Percentiles rank a stretch among this genome's conserved stretches.
These are phyloP conservation scores for Lepeophtheirus nordmannii DNA, from an alignment of 2,888 invertebrate species.

Conservation along the genomic window DNA sequence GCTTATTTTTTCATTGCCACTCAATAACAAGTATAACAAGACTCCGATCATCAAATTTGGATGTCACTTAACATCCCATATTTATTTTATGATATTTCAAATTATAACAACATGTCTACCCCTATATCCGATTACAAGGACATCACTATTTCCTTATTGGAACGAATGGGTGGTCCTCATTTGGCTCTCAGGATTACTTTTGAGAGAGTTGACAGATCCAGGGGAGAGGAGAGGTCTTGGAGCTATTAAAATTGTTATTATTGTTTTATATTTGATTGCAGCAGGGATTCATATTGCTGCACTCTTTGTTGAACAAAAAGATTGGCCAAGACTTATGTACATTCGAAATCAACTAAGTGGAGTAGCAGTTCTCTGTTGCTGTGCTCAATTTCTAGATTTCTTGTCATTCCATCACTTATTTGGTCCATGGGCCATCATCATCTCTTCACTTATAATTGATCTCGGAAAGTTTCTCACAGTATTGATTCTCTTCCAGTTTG, in stretches of 20 bases:
- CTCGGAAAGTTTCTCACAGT: constrained; percentile 73
- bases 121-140: constrained; percentile 41
- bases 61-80: constrained; percentile 95
- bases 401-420: constrained; percentile 97
- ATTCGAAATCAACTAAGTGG: constrained; percentile 86
- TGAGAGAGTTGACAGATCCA: constrained; percentile 92
- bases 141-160: constrained; percentile 23
- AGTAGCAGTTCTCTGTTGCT: constrained; percentile 79
- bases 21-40: constrained; percentile 89
- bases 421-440: constrained; percentile 99
- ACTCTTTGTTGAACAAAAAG: constrained; percentile 47
- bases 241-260: constrained; percentile 52
- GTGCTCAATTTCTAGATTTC: constrained; percentile 93
- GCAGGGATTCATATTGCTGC: constrained; percentile 75
- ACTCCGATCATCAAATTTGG: constrained; percentile 99
- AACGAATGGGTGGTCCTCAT: constrained; percentile 42
- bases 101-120: constrained; percentile 77
- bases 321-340: constrained; percentile 49
- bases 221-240: constrained; percentile 93
- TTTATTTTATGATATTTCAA: constrained; percentile 86
- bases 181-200: constrained; percentile 81
- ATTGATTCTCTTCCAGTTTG: constrained; percentile 90
- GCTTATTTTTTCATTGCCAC: constrained; percentile 83
- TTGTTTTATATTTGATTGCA: constrained; percentile 62
- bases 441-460: constrained; percentile 43